These are phyloP conservation scores for Bombylius discolor DNA, from an alignment of 2,888 invertebrate genomes.

Conservation along the genomic window DNA sequence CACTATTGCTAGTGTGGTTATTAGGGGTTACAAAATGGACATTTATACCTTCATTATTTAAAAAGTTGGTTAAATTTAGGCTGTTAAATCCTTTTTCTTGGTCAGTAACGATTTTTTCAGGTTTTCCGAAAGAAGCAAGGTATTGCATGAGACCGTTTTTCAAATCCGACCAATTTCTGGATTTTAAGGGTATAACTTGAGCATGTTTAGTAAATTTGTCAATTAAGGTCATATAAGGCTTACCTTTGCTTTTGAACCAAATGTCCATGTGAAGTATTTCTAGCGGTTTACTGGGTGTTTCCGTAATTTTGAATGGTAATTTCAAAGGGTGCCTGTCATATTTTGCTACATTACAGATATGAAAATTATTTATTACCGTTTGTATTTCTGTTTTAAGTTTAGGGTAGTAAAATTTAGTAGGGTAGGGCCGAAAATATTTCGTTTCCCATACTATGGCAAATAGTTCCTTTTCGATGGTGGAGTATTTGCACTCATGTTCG, in stretches of 20 bases:
- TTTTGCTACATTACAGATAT: slow-evolving; percentile 4
- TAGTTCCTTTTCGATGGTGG: slow-evolving; percentile 6
- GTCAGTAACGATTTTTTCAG: slow-evolving; percentile 3
- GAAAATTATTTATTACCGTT: slow-evolving; percentile 7
- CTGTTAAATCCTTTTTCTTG: no score
- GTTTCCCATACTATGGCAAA: slow-evolving; percentile 3
- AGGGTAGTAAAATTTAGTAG: slow-evolving; percentile 3
- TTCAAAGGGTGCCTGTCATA: slow-evolving; percentile 5
- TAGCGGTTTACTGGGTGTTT: slow-evolving; percentile 2
- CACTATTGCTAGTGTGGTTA: no score
- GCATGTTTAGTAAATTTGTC: slow-evolving; percentile 9
- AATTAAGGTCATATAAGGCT: neutral
- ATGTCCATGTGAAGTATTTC: slow-evolving; percentile 6
- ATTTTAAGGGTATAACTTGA: slow-evolving; percentile 1
- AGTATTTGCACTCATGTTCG: slow-evolving; percentile 5
- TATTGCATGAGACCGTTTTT: slow-evolving; percentile 6
- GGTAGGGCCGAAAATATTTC: slow-evolving; percentile 7
- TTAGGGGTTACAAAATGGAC: no score
- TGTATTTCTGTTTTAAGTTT: slow-evolving; percentile 2
- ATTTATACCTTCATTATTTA: no score
- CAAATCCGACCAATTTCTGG: slow-evolving; percentile 2
- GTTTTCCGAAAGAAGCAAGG: slow-evolving; percentile 9
- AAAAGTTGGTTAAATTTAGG: no score
- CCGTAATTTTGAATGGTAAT: slow-evolving; percentile 3
- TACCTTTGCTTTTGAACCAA: slow-evolving; percentile 1